These are phyloP conservation scores for Druon quercuslanigerum DNA, from an alignment of 1,140 invertebrate species.

Conservation along the genomic window DNA sequence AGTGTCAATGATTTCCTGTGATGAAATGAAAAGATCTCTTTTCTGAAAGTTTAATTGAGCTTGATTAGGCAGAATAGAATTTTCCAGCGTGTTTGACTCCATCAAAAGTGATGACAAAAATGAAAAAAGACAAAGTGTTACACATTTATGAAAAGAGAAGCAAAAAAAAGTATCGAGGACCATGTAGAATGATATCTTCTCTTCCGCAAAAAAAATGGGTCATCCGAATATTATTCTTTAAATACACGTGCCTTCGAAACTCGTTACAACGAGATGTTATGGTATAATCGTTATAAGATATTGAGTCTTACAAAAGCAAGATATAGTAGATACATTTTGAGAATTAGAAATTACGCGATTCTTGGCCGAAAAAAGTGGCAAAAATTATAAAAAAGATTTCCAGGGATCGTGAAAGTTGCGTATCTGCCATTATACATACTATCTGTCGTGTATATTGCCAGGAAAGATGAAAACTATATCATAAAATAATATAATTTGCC, in stretches of 20 bases:
- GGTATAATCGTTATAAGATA: conserved; percentile 55
- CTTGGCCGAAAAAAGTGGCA: not conserved
- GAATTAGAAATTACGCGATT: conserved; percentile 45
- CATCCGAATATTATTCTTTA: conserved; percentile 39
- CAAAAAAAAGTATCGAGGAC: not conserved
- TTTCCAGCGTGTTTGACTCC: not conserved
- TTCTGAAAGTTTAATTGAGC: not conserved
- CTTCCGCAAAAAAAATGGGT: conserved; percentile 22
- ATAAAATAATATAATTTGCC: not conserved
- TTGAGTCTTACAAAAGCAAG: conserved; percentile 38
- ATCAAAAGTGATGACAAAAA: conserved; percentile 13
- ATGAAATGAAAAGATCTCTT: not conserved
- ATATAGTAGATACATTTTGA: conserved; percentile 32
- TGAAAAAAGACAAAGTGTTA: conserved; percentile 43
- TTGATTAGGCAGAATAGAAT: conserved; percentile 6
- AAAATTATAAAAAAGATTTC: conserved; percentile 29
- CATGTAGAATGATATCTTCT: conserved; percentile 3
- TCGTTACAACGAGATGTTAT: conserved; percentile 53
- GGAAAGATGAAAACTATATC: not conserved
- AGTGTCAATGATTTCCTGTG: not conserved
- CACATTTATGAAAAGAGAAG: conserved; percentile 23
- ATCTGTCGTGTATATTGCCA: not conserved
- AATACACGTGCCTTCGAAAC: conserved; percentile 67
- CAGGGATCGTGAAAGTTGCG: not conserved
- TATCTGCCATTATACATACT: conserved; percentile 6